A percentile compares a stretch with the other conserved stretches of the same genome.
phyloP scores from a whole-genome alignment of 2,797 vertebrate genomes.

The Hoplostethus mediterraneus region DNA sequence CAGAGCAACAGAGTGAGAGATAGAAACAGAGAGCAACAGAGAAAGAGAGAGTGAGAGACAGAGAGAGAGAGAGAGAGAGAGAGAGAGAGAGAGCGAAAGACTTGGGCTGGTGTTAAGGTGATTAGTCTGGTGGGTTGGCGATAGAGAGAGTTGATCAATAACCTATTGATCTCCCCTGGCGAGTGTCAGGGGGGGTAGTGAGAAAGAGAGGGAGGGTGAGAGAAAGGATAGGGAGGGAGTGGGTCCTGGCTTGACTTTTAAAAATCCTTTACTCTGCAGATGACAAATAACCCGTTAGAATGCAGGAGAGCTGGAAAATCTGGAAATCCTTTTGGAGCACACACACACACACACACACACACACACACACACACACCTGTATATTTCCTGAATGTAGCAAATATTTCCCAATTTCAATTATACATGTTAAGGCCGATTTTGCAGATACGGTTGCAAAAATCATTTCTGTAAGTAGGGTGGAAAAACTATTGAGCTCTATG shows the following conservation, averaged over 20 bases:
- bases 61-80: constrained; percentile 35
- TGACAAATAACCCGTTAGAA: constrained; percentile 89
- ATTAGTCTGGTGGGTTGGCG: constrained; percentile 91
- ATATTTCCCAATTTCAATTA: constrained; percentile 56
- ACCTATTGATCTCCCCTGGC: constrained; percentile 85
- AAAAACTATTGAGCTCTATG: constrained; percentile 81
- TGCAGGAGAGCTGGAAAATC: constrained; percentile 79
- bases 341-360: constrained; percentile 13
- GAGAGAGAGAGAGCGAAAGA: constrained; percentile 67
- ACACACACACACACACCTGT: constrained; percentile 8
- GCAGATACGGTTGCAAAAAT: constrained; percentile 63
- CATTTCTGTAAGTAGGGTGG: constrained; percentile 75
- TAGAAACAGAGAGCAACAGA: constrained; percentile 62
- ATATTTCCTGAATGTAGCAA: constrained; percentile 33
- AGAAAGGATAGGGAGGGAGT: constrained; percentile 80
- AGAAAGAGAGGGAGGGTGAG: constrained; percentile 78
- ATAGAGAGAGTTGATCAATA: constrained; percentile 92
- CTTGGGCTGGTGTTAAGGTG: constrained; percentile 88
- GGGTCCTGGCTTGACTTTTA: constrained; percentile 88
- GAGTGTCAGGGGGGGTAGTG: constrained; percentile 86
- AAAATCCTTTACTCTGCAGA: constrained; percentile 90
- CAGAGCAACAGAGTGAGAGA: too few species aligned
- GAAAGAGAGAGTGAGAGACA: constrained; percentile 26
- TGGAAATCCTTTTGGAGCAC: constrained; percentile 52
- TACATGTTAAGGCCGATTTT: constrained; percentile 45